Percentiles rank a stretch among this genome's conserved stretches.
Conservation (phyloP, 2,888 invertebrate genomes). For the Scaptodrosophila latifasciaeformis region DNA sequence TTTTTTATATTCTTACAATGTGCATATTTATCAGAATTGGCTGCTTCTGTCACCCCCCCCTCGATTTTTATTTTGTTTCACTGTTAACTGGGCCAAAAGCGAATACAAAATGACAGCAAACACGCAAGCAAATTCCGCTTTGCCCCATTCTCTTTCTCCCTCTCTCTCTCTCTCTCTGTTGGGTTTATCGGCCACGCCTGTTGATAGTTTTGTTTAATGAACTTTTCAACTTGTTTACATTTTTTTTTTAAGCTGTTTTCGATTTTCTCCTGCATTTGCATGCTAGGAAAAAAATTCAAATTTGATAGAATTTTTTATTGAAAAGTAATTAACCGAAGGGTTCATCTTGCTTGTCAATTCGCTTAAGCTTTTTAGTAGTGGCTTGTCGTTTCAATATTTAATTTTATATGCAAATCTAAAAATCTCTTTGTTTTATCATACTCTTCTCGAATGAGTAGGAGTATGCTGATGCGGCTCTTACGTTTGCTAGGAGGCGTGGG, state of each 20-base stretch:
- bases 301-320: slow-evolving; percentile 41
- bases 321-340: slow-evolving; percentile 42
- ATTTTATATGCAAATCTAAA: slow-evolving; percentile 3
- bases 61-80: neutral
- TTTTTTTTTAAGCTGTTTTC: slow-evolving; percentile 47
- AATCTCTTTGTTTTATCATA: neutral
- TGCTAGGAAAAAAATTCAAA: no score
- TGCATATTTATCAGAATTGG: neutral
- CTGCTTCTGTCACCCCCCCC: neutral
- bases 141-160: slow-evolving; percentile 3
- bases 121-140: slow-evolving; percentile 39
- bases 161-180: slow-evolving; percentile 1
- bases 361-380: neutral
- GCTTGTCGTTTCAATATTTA: neutral
- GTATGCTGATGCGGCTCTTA: no score
- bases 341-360: neutral
- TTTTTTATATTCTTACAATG: neutral
- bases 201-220: slow-evolving; percentile 39
- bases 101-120: slow-evolving; percentile 38
- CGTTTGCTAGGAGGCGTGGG: no score
- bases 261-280: slow-evolving; percentile 17
- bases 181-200: neutral
- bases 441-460: no score
- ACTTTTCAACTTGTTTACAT: slow-evolving; percentile 49
- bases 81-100: neutral